Evolutionary conservation across 2,113 vertebrate species (phyloP).

Genomic region (Plecturocebus donacophilus): DNA sequence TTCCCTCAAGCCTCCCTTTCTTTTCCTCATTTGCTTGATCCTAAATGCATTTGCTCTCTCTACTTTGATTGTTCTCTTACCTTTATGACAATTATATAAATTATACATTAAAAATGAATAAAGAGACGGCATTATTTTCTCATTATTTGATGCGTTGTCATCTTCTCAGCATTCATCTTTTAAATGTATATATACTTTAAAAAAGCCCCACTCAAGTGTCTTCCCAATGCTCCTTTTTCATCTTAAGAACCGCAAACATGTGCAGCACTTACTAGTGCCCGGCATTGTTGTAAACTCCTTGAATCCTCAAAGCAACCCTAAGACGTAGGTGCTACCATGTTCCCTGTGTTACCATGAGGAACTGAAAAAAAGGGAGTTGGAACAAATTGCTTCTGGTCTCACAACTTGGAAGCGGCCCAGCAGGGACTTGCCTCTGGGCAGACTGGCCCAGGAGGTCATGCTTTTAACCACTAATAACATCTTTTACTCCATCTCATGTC

Average conservation of each 20-base stretch:
- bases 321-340: no score
- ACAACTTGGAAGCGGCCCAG: neutral
- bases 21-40: neutral
- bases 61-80: neutral
- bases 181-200: neutral
- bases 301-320: neutral
- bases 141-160: neutral
- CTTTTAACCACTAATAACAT: no score
- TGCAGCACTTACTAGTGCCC: fast-evolving
- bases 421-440: fast-evolving
- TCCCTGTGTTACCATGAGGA: neutral
- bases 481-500: no score
- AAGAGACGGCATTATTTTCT: neutral
- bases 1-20: fast-evolving
- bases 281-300: fast-evolving
- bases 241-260: fast-evolving
- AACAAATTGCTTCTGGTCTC: neutral
- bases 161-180: neutral
- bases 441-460: neutral
- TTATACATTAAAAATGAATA: neutral
- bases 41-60: neutral
- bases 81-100: neutral
- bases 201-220: neutral
- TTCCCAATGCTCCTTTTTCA: neutral
- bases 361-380: neutral